Conservation (phyloP, 2,113 vertebrate genomes). For the Zapornia atra region DNA sequence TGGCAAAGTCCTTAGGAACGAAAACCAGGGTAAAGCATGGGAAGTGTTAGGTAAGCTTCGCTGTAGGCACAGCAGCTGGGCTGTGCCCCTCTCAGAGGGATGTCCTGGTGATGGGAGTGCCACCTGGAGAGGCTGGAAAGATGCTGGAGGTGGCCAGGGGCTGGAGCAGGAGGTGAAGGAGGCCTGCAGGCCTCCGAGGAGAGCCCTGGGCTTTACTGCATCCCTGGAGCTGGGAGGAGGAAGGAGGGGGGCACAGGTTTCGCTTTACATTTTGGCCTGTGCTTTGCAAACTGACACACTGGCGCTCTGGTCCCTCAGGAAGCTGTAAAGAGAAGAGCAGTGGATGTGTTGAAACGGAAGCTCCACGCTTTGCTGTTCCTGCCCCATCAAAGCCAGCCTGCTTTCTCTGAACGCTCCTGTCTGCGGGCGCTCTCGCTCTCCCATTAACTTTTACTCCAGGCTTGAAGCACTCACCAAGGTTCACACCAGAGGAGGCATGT, state of each 20-base stretch:
- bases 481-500: conserved; percentile 6
- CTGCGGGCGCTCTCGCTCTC: conserved; percentile 9
- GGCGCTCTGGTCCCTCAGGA: conserved; percentile 25
- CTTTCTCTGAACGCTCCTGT: conserved; percentile 3
- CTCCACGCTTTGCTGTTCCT: neutral
- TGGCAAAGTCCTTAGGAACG: conserved; percentile 33
- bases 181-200: neutral
- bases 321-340: conserved; percentile 33
- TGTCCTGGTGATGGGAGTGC: neutral
- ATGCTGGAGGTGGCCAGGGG: neutral
- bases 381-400: conserved; percentile 44
- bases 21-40: neutral
- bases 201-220: neutral
- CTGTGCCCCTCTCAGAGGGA: neutral
- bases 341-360: conserved; percentile 49
- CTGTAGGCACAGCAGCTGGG: neutral
- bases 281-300: conserved; percentile 1
- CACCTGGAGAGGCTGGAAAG: neutral
- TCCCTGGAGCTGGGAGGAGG: neutral
- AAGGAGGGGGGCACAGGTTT: neutral
- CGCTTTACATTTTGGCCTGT: neutral
- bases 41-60: conserved; percentile 51
- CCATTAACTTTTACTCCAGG: conserved; percentile 16
- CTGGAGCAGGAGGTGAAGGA: neutral
- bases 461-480: neutral